Evolutionary conservation across 1,140 invertebrate genomes (phyloP).

Genomic region (Sarcophaga bullata): DNA sequence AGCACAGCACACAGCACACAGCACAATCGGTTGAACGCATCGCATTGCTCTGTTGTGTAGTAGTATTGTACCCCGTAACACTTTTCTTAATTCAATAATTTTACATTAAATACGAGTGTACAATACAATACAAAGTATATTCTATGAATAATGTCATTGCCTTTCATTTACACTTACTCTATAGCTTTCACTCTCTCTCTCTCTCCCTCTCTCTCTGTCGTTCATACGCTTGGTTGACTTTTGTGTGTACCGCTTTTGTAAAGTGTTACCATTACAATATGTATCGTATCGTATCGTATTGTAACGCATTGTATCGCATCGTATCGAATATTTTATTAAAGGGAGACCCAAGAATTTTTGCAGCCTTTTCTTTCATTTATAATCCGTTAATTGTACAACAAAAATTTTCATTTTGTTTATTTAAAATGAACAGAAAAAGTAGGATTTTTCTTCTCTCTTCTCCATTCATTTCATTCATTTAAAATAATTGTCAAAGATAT

Average conservation of each 20-base stretch:
- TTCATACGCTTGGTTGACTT: slow-evolving; percentile 23
- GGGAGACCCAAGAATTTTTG: too few relatives aligned
- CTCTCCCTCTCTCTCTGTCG: slow-evolving; percentile 28
- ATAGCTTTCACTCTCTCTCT: neutral
- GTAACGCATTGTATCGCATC: neutral
- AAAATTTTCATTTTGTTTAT: slow-evolving; percentile 16
- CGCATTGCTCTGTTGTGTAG: neutral
- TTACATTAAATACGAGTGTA: neutral
- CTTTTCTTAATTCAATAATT: neutral
- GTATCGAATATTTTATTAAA: neutral
- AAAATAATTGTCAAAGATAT: slow-evolving; percentile 3
- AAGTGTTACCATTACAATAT: slow-evolving; percentile 10
- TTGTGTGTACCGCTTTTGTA: slow-evolving; percentile 8
- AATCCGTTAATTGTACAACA: neutral
- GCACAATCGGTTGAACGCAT: neutral
- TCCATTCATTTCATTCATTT: neutral
- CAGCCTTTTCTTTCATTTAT: too few relatives aligned
- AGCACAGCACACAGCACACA: slow-evolving; percentile 49
- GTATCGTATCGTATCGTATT: neutral
- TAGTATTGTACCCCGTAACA: neutral
- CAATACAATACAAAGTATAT: too few relatives aligned
- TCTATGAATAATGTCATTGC: slow-evolving; percentile 30
- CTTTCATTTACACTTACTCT: slow-evolving; percentile 6
- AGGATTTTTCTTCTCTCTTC: too few relatives aligned
- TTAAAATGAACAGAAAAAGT: too few relatives aligned